Conservation (phyloP, 2,113 vertebrate genomes). For the Parus major region DNA sequence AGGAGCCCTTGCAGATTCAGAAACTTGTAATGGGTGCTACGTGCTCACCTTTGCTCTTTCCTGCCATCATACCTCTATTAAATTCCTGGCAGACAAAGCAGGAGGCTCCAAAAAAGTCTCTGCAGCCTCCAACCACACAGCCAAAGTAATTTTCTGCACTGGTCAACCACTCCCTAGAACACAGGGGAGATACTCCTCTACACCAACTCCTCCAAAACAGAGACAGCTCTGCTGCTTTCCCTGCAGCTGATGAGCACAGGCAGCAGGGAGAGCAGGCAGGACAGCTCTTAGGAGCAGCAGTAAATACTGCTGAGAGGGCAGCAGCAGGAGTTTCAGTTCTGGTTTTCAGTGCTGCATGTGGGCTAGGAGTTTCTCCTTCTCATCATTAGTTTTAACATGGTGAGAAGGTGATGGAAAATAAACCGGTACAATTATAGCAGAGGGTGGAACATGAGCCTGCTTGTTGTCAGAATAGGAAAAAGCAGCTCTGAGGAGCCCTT, state of each 20-base stretch:
- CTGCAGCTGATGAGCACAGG: background rate
- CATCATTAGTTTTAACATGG: background rate
- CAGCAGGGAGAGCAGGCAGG: background rate
- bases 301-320: background rate
- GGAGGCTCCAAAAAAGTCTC: background rate
- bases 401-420: background rate
- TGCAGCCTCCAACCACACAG: background rate
- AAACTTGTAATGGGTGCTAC: background rate
- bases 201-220: background rate
- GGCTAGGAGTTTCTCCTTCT: background rate
- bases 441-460: background rate
- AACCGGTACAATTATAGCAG: background rate
- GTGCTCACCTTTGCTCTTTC: background rate
- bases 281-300: background rate
- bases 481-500: background rate
- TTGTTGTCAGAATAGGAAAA: background rate
- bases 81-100: background rate
- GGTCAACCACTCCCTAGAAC: background rate
- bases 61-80: background rate
- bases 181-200: background rate
- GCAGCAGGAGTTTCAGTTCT: background rate
- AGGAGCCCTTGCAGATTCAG: background rate
- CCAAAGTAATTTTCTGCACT: background rate
- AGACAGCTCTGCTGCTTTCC: background rate
- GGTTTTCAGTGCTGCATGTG: background rate